Conservation (phyloP, 1,140 invertebrate species). For the Zophobas morio region DNA sequence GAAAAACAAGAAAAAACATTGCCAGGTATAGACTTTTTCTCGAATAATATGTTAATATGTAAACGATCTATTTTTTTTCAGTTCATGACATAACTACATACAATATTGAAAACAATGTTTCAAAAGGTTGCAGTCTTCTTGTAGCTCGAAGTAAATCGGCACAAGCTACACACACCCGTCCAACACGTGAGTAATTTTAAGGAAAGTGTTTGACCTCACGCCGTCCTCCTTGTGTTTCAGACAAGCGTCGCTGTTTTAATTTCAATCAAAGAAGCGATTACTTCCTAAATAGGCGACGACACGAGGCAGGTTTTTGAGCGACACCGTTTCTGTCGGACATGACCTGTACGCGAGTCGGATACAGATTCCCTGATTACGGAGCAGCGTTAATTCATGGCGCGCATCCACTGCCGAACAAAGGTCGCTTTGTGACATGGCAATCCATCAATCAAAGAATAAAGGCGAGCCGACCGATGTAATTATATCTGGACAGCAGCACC, state of each 20-base stretch:
- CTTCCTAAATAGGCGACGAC: constrained; percentile 51
- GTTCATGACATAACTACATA: no score
- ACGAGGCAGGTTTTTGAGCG: constrained; percentile 51
- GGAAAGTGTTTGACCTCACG: constrained; percentile 8
- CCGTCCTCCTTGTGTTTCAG: constrained; percentile 21
- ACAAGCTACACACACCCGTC: no score
- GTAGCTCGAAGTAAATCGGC: no score
- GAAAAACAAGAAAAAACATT: no score
- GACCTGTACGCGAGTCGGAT: constrained; percentile 47
- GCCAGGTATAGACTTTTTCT: no score
- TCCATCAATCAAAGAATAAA: constrained; percentile 54
- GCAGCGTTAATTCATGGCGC: constrained; percentile 50
- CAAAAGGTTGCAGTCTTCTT: no score
- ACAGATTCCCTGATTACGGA: constrained; percentile 53
- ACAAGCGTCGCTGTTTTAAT: constrained; percentile 14
- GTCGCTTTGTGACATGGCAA: constrained; percentile 49
- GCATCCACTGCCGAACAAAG: constrained; percentile 34
- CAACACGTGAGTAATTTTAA: not conserved
- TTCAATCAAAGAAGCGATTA: constrained; percentile 50
- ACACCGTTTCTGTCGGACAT: constrained; percentile 52
- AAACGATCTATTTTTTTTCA: no score
- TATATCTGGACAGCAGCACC: constrained; percentile 46
- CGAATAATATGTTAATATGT: no score
- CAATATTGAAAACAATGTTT: no score
- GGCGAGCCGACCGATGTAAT: constrained; percentile 47